Evolutionary conservation across 2,797 vertebrate species (phyloP), one percentile per base, ranked within the genome.

Genomic region (Holocentrus rufus): DNA sequence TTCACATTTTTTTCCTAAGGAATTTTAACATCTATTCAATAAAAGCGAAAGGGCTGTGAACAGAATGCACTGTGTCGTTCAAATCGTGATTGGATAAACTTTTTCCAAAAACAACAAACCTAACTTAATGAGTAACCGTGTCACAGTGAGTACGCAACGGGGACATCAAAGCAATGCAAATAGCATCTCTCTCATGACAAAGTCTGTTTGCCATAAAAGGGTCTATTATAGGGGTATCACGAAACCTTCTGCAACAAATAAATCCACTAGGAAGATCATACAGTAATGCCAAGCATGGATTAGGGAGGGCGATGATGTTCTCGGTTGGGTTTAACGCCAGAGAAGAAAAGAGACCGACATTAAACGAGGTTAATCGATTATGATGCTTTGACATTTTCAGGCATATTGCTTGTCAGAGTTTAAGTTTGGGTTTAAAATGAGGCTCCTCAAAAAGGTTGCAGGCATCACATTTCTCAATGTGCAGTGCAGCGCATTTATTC

Each of bases 41-140:
- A 92, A 93, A 92, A 77, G 76, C 65, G 47, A 88, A 91, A 92
- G 90, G 90, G 90, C 91, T 93, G 86, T 85, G 82, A 93, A 91
- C 82, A 83, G 81, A 91, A 90, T 81, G 75, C 77, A 76, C 80
- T 85, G 88, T 91, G 87, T 91, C 36, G 75, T 92, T 90, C 83
- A 87, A 72, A 87, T 89, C 50, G 47, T 86, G 79, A 90, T 79
- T 81, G 81, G 71, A 88, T 83, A n/a, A 55, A 31, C 61, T 13
- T 72, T 69, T 15, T 14, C 2, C 5, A 4, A 50, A 50, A 44
- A 31, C 7, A 61, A n/a, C 23, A 52, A 30, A 58, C 22, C 63
- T 49, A 79, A 77, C 67, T 65, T 72, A n/a, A n/a, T n/a, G n/a
- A n/a, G 42, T 68, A 77, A 79, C 80, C 7, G 13, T 72, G 65